Evolutionary conservation across 2,797 vertebrate genomes (phyloP).

Genomic region (Poeciliopsis infans): DNA sequence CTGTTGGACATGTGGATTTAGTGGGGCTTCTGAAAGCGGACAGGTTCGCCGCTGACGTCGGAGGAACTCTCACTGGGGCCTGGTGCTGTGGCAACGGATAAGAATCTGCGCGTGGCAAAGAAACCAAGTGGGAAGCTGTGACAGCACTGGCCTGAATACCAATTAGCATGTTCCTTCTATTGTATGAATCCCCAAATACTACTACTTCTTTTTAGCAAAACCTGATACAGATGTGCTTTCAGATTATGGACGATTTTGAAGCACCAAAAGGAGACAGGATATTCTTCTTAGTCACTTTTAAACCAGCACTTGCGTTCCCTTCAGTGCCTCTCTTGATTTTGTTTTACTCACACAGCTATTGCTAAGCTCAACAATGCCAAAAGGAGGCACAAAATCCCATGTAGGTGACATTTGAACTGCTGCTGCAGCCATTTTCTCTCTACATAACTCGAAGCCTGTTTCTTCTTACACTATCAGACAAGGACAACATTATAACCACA

Average conservation of each 20-base stretch:
- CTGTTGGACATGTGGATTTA: slow-evolving; percentile 56
- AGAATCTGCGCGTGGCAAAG: slow-evolving; percentile 30
- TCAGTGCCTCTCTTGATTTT: slow-evolving; percentile 28
- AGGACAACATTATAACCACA: neutral
- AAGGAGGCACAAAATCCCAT: slow-evolving; percentile 63
- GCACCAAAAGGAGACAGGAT: slow-evolving; percentile 23
- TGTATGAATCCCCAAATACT: slow-evolving; percentile 45
- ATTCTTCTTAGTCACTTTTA: slow-evolving; percentile 47
- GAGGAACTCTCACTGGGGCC: slow-evolving; percentile 49
- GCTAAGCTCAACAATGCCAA: slow-evolving; percentile 61
- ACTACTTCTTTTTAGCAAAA: slow-evolving; percentile 27
- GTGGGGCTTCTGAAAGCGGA: slow-evolving; percentile 42
- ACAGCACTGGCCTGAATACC: slow-evolving; percentile 67
- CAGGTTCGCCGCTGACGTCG: slow-evolving; percentile 54
- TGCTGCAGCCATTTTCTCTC: slow-evolving; percentile 44
- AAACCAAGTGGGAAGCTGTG: slow-evolving; percentile 67
- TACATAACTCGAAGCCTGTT: slow-evolving; percentile 42
- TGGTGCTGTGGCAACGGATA: slow-evolving; percentile 55
- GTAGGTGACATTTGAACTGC: slow-evolving; percentile 70
- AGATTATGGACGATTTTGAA: slow-evolving; percentile 60
- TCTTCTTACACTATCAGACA: slow-evolving; percentile 21
- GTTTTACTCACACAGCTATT: slow-evolving; percentile 37
- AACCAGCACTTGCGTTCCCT: slow-evolving; percentile 42
- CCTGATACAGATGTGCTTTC: slow-evolving; percentile 50
- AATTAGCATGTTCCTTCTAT: slow-evolving; percentile 77